Base-by-base conservation (phyloP, 2,113 vertebrate genomes). In the Notarius lentiginosus region DNA sequence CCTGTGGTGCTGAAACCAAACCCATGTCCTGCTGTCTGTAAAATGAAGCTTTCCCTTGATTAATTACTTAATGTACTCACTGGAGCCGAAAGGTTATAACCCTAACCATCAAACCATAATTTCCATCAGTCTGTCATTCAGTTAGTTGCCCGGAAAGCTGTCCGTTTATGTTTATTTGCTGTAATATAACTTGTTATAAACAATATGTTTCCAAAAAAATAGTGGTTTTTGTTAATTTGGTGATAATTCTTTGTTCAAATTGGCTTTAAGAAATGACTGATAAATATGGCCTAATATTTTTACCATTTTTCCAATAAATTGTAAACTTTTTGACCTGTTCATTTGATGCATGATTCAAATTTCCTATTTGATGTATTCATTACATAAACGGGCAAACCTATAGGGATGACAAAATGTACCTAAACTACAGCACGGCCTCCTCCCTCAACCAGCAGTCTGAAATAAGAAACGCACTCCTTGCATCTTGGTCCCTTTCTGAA, bases 1-100 rank as follows among this genome's bases (percentile, higher is more conserved):
- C 91, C 91, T 93, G 90, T 79, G 83, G 68, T 76, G 53, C 17
- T 90, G 89, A 91, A 92, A 92, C 86, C 76, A 56, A 73, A 91
- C 68, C 89, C 87, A 63, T 73, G 88, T 88, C 73, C 70, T 81
- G 76, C 72, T 86, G 85, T 92, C 89, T 88, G 89, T 90, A 76
- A 88, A 79, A 87, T 83, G 84, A 47, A 73, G 58, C 63, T 84
- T 87, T 86, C 77, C 85, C 24, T 56, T 76, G 18, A 34, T 82
- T 61, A 73, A 82, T 72, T 86, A 49, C 76, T 82, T 84, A 60
- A 49, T 66, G 7, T 22, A 56, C 90, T 89, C 81, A 87, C 82
- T 22, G 56, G 70, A 66, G 60, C 75, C 85, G 66, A 58, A 79
- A 80, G 86, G 79, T 81, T 14, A 51, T 51, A 76, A 56, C 88